A percentile compares a stretch with the other conserved stretches of the same genome.
Evolutionary conservation across 2,113 vertebrate genomes (phyloP).

Genomic region (Craseonycteris thonglongyai): DNA sequence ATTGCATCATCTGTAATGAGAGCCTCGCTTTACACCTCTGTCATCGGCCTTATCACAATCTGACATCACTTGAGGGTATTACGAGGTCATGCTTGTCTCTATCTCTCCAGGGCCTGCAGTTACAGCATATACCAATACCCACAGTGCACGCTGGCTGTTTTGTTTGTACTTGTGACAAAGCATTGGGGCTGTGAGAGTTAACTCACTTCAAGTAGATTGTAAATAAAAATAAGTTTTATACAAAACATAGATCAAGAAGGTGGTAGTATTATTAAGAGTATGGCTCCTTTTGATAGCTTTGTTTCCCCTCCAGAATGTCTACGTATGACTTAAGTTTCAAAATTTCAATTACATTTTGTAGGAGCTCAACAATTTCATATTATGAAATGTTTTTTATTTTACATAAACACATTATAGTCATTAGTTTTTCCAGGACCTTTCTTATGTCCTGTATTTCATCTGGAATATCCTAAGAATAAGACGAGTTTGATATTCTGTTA

Average conservation of each 20-base stretch:
- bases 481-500: neutral
- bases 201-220: slow-evolving; percentile 2
- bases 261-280: neutral
- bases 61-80: neutral
- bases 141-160: neutral
- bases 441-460: neutral
- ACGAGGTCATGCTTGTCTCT: neutral
- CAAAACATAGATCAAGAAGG: neutral
- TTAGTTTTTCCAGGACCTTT: neutral
- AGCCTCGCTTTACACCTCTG: neutral
- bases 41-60: neutral
- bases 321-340: neutral
- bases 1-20: neutral
- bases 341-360: neutral
- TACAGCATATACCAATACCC: neutral
- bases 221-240: slow-evolving; percentile 14
- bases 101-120: neutral
- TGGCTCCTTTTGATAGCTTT: neutral
- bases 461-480: neutral
- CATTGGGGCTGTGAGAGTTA: neutral
- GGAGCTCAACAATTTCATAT: neutral
- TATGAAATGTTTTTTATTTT: neutral
- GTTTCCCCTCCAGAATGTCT: neutral
- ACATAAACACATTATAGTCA: neutral
- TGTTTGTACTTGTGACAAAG: neutral